These are phyloP conservation scores for Hydropsyche betteni DNA, from an alignment of 2,888 invertebrate species.

Conservation along the genomic window DNA sequence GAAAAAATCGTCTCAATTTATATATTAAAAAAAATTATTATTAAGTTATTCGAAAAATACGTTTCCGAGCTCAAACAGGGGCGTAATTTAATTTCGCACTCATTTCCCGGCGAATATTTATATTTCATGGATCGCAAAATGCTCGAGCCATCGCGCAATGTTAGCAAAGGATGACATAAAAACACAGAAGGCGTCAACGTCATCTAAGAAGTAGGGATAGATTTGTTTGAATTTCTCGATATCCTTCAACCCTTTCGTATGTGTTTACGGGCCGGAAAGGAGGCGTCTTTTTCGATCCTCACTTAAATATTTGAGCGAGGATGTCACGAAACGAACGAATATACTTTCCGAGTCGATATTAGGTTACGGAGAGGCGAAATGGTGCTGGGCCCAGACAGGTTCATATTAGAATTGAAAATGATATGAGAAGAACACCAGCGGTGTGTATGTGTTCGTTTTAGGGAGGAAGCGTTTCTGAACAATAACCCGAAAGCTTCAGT, in stretches of 20 bases:
- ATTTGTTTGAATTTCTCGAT: slow-evolving; percentile 11
- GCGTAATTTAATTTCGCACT: too few relatives aligned
- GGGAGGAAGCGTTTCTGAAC: too few relatives aligned
- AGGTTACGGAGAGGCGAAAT: slow-evolving; percentile 1
- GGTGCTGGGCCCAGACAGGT: slow-evolving; percentile 3
- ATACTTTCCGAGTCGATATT: slow-evolving; percentile 27
- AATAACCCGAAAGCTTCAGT: too few relatives aligned
- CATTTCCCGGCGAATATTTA: too few relatives aligned
- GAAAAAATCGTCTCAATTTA: too few relatives aligned
- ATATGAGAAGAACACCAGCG: slow-evolving; percentile 20
- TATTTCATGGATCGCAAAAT: too few relatives aligned
- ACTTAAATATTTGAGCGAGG: slow-evolving; percentile 24
- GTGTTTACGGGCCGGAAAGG: neutral
- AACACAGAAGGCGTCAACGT: neutral
- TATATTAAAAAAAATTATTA: too few relatives aligned
- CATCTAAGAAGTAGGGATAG: neutral
- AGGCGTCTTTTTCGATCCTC: neutral
- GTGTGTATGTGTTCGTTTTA: neutral
- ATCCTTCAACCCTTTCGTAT: slow-evolving; percentile 19
- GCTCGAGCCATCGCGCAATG: too few relatives aligned
- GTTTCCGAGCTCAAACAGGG: too few relatives aligned
- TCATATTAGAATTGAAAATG: slow-evolving; percentile 7
- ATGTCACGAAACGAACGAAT: slow-evolving; percentile 13
- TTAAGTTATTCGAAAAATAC: too few relatives aligned
- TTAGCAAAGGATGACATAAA: too few relatives aligned